Evolutionary conservation across 2,888 invertebrate species (phyloP), one percentile per base, ranked within the genome.

Genomic region (Cryptophagus acutangulus): DNA sequence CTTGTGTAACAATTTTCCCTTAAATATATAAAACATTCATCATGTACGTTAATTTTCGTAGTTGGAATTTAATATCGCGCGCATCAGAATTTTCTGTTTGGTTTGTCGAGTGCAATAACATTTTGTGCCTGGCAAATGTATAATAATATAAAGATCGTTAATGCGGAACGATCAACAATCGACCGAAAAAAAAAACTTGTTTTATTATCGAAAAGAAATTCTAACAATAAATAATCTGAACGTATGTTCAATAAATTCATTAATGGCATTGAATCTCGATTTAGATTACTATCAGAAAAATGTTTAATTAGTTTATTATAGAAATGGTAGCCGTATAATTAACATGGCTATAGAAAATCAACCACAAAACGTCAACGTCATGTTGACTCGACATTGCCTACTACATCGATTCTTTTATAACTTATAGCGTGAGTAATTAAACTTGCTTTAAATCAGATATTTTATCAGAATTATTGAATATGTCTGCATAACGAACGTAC

Each of bases 1-100:
- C 57, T 58, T 45, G 45, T 40, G 45, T 46, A 47, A 52, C 51
- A 48, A 45, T 53, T 51, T 53, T 43, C 41, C 40, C 43, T 48
- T 38, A 41, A 42, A 46, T 46, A 38, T 36, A 36, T 36, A n/a
- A n/a, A n/a, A n/a, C n/a, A n/a, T n/a, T n/a, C n/a, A n/a, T n/a
- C n/a, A n/a, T n/a, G n/a, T n/a, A n/a, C n/a, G n/a, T n/a, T n/a
- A n/a, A n/a, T n/a, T n/a, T n/a, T n/a, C n/a, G n/a, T n/a, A n/a
- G n/a, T n/a, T n/a, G n/a, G n/a, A n/a, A n/a, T n/a, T n/a, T n/a
- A n/a, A n/a, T n/a, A n/a, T n/a, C n/a, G n/a, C n/a, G n/a, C n/a
- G n/a, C n/a, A n/a, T n/a, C n/a, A n/a, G n/a, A n/a, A n/a, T n/a
- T n/a, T n/a, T n/a, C n/a, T n/a, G n/a, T n/a, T n/a, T n/a, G n/a